Conservation (phyloP, 2,888 invertebrate species). For the Spodoptera picta region DNA sequence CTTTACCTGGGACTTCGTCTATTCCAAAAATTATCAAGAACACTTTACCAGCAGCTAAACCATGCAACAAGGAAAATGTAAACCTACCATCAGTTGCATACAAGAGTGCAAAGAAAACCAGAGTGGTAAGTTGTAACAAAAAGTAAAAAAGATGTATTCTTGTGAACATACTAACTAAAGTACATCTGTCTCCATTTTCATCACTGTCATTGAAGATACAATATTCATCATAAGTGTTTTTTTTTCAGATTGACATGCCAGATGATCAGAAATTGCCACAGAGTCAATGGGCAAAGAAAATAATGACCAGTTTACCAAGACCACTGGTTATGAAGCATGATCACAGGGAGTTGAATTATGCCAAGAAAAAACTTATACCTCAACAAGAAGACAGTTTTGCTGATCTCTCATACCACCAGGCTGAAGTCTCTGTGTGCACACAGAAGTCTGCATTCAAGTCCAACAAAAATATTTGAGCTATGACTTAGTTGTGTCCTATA, state of each 20-base stretch:
- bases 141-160: neutral
- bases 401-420: conserved; percentile 73
- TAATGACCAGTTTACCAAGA: conserved; percentile 66
- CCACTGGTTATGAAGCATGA: conserved; percentile 75
- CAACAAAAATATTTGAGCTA: conserved; percentile 48
- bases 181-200: no score
- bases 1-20: conserved; percentile 66
- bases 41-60: conserved; percentile 42
- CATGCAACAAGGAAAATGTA: conserved; percentile 72
- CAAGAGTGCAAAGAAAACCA: conserved; percentile 75
- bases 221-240: neutral
- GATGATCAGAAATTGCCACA: conserved; percentile 70
- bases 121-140: conserved; percentile 68
- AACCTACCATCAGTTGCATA: conserved; percentile 73
- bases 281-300: conserved; percentile 70
- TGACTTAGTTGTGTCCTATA: neutral
- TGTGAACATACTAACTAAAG: neutral
- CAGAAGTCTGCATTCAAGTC: conserved; percentile 70
- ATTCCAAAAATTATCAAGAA: conserved; percentile 71
- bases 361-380: conserved; percentile 57
- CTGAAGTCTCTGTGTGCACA: conserved; percentile 78
- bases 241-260: conserved; percentile 70
- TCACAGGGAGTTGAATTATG: conserved; percentile 65
- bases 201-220: no score
- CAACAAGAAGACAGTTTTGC: conserved; percentile 74